Conservation (phyloP, 1,140 invertebrate genomes). For the Dinoponera quadriceps region DNA sequence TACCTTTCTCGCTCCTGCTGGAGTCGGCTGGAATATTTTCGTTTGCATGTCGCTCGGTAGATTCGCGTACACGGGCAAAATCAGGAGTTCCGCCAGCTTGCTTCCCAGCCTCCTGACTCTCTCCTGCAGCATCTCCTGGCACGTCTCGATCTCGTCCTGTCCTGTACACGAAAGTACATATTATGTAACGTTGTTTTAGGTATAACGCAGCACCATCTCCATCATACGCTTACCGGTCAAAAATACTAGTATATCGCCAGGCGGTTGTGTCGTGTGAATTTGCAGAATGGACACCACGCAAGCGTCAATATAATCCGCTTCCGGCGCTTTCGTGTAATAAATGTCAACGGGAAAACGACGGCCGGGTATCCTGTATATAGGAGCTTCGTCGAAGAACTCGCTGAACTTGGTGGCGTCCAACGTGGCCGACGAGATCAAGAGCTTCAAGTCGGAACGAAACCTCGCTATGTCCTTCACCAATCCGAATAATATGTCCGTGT, state of each 20-base stretch:
- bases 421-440: slow-evolving; percentile 99
- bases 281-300: slow-evolving; percentile 98
- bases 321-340: slow-evolving; percentile 99
- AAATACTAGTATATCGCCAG: slow-evolving; percentile 98
- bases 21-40: slow-evolving; percentile 98
- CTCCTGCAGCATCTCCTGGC: slow-evolving; percentile 96
- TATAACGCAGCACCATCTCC: slow-evolving; percentile 45
- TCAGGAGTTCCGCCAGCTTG: slow-evolving; percentile 96
- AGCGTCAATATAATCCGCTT: slow-evolving; percentile 99
- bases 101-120: slow-evolving; percentile 95
- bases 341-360: slow-evolving; percentile 96
- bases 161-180: slow-evolving; percentile 64
- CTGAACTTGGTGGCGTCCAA: slow-evolving; percentile 99
- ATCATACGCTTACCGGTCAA: slow-evolving; percentile 91
- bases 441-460: slow-evolving; percentile 97
- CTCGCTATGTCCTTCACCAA: slow-evolving; percentile 98
- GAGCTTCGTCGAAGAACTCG: slow-evolving; percentile 99
- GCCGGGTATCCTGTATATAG: slow-evolving; percentile 98
- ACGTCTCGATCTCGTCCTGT: slow-evolving; percentile 98
- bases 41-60: slow-evolving; percentile 99
- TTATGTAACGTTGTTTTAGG: background rate
- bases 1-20: slow-evolving; percentile 96
- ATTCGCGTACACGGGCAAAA: slow-evolving; percentile 99
- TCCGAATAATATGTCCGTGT: slow-evolving; percentile 99
- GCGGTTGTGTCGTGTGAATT: slow-evolving; percentile 98